A percentile compares a stretch with the other conserved stretches of the same genome.
These are phyloP conservation scores for Oscheius sp. DNA, from an alignment of 1,140 invertebrate species.

Conservation along the genomic window DNA sequence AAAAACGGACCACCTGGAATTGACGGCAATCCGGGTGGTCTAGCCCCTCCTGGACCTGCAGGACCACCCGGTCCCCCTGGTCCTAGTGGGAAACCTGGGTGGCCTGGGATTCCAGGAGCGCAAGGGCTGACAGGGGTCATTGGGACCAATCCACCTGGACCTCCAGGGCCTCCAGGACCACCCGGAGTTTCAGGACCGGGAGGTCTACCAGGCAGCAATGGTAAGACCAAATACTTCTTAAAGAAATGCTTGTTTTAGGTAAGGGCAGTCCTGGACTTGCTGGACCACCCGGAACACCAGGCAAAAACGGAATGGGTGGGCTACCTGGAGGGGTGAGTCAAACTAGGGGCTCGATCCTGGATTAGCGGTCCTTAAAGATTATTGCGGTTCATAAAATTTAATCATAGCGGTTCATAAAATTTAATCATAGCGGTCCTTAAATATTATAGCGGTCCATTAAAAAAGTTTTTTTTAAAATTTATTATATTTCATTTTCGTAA, in stretches of 20 bases:
- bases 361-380: too few relatives aligned
- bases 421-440: too few relatives aligned
- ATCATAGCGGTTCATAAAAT: too few relatives aligned
- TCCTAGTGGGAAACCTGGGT: slow-evolving; percentile 10
- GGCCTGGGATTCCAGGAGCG: background rate
- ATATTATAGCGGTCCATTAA: too few relatives aligned
- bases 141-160: slow-evolving; percentile 12
- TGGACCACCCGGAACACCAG: slow-evolving; percentile 8
- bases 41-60: slow-evolving; percentile 7
- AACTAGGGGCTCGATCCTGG: background rate
- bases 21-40: slow-evolving; percentile 1
- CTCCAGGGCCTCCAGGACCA: slow-evolving; percentile 16
- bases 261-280: background rate
- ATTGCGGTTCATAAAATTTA: too few relatives aligned
- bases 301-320: slow-evolving; percentile 15
- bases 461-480: too few relatives aligned
- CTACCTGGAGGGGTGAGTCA: slow-evolving; percentile 2
- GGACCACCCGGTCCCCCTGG: slow-evolving; percentile 12
- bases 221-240: too few relatives aligned
- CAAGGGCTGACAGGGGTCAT: slow-evolving; percentile 1
- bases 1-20: slow-evolving; percentile 16
- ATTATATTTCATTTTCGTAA: too few relatives aligned
- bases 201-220: background rate
- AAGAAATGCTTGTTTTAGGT: too few relatives aligned
- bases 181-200: slow-evolving; percentile 19